A percentile compares a stretch with the other conserved stretches of the same genome.
Evolutionary conservation across 2,113 vertebrate species (phyloP).

Genomic region (Neodon shergylaensis): DNA sequence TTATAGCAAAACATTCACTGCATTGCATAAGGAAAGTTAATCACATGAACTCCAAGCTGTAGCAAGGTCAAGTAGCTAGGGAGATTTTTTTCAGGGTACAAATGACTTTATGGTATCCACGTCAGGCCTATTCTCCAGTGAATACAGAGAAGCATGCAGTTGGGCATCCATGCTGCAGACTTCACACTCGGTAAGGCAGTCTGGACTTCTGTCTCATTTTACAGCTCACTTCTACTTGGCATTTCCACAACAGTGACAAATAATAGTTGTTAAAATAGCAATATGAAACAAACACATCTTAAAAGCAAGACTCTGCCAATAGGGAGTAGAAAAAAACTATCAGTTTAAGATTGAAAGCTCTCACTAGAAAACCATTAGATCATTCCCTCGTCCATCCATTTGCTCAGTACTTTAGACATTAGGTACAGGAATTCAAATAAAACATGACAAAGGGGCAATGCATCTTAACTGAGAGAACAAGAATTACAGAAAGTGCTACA

Average conservation of each 20-base stretch:
- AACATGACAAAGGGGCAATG: neutral
- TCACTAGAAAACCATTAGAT: neutral
- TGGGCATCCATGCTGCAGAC: neutral
- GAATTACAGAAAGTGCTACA: neutral
- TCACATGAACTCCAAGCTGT: slow-evolving; percentile 40
- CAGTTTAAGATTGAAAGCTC: slow-evolving; percentile 3
- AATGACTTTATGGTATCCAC: neutral
- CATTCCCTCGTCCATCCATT: neutral
- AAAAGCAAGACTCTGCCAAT: neutral
- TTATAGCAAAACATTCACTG: slow-evolving; percentile 4
- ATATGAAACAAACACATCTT: neutral
- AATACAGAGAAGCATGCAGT: neutral
- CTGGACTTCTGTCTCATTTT: neutral
- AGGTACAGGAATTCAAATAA: slow-evolving; percentile 11
- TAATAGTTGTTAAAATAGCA: neutral
- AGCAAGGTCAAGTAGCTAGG: neutral
- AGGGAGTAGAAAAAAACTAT: neutral
- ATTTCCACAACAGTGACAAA: neutral
- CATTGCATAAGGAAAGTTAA: slow-evolving; percentile 50
- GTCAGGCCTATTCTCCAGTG: neutral
- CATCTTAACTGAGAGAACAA: neutral
- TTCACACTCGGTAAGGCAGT: fast-evolving
- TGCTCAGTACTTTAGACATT: neutral
- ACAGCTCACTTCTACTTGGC: neutral
- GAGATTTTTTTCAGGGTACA: neutral